A percentile compares a stretch with the other conserved stretches of the same genome.
These are phyloP conservation scores for Aplochiton taeniatus DNA, from an alignment of 2,797 vertebrate genomes.

Conservation along the genomic window DNA sequence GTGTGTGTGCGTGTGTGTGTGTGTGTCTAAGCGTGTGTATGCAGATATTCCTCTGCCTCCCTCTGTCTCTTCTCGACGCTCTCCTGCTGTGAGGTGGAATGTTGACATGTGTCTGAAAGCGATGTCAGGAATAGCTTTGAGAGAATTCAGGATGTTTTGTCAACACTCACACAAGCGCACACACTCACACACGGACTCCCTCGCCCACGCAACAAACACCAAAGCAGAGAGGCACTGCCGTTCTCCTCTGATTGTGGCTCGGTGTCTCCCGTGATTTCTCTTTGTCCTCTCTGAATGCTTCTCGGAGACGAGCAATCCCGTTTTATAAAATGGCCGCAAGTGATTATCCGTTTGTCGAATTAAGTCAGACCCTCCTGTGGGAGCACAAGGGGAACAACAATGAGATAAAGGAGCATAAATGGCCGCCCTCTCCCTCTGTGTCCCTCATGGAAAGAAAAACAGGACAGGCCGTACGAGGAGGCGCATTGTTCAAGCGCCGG, in stretches of 20 bases:
- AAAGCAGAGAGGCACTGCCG: conserved; percentile 1
- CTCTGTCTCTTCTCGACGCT: neutral
- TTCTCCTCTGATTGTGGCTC: conserved; percentile 16
- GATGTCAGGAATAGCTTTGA: neutral
- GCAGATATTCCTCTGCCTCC: neutral
- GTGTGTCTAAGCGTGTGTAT: neutral
- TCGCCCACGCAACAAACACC: neutral
- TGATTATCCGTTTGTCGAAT: conserved; percentile 37
- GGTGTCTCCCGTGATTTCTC: conserved; percentile 22
- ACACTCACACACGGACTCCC: neutral
- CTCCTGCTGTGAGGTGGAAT: conserved; percentile 27
- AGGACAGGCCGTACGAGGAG: too few species aligned
- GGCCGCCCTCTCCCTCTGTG: too few species aligned
- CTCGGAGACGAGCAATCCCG: conserved; percentile 12
- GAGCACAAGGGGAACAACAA: too few species aligned
- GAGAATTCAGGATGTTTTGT: conserved; percentile 7
- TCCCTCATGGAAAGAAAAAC: too few species aligned
- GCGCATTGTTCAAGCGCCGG: too few species aligned
- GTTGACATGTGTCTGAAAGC: conserved; percentile 3
- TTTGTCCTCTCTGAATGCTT: conserved; percentile 20
- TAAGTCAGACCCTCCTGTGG: conserved; percentile 19
- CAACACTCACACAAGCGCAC: conserved; percentile 1
- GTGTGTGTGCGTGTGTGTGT: conserved; percentile 9
- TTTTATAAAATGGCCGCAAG: conserved; percentile 23
- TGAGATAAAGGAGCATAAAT: too few species aligned